Evolutionary conservation across 2,888 invertebrate genomes (phyloP).

Genomic region (Lithodes maja): DNA sequence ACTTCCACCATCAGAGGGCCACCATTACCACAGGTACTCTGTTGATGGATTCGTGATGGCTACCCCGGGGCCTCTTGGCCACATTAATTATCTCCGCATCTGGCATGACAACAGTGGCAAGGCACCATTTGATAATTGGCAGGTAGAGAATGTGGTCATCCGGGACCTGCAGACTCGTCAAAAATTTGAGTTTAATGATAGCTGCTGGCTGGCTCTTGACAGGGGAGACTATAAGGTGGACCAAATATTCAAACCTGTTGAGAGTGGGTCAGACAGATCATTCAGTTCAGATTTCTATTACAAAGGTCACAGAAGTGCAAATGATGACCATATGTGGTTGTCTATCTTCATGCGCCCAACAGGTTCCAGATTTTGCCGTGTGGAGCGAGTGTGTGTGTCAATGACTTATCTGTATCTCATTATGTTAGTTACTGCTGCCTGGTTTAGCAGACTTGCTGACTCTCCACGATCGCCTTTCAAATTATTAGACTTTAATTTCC

Average conservation of each 20-base stretch:
- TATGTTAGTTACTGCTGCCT: constrained; percentile 78
- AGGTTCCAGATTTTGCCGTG: constrained; percentile 76
- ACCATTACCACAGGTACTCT: constrained; percentile 56
- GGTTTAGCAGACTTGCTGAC: constrained; percentile 74
- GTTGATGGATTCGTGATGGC: constrained; percentile 69
- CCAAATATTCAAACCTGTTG: constrained; percentile 76
- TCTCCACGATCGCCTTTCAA: constrained; percentile 53
- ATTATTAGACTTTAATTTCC: constrained; percentile 40
- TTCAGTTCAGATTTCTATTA: constrained; percentile 76
- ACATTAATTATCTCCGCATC: constrained; percentile 75
- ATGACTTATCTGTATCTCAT: constrained; percentile 76
- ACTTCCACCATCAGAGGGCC: constrained; percentile 63
- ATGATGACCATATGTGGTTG: constrained; percentile 78
- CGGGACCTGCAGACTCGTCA: constrained; percentile 75
- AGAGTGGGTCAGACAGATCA: constrained; percentile 72
- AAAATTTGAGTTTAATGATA: constrained; percentile 74
- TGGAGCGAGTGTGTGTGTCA: constrained; percentile 76
- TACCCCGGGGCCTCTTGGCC: constrained; percentile 75
- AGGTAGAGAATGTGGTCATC: constrained; percentile 75
- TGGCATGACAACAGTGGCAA: constrained; percentile 78
- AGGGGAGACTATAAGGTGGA: constrained; percentile 77
- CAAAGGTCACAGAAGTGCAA: constrained; percentile 73
- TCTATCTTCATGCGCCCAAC: constrained; percentile 77
- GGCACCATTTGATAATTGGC: constrained; percentile 75
- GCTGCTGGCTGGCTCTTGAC: constrained; percentile 76